Evolutionary conservation across 2,113 vertebrate species (phyloP).

Genomic region (Rutilus rutilus): DNA sequence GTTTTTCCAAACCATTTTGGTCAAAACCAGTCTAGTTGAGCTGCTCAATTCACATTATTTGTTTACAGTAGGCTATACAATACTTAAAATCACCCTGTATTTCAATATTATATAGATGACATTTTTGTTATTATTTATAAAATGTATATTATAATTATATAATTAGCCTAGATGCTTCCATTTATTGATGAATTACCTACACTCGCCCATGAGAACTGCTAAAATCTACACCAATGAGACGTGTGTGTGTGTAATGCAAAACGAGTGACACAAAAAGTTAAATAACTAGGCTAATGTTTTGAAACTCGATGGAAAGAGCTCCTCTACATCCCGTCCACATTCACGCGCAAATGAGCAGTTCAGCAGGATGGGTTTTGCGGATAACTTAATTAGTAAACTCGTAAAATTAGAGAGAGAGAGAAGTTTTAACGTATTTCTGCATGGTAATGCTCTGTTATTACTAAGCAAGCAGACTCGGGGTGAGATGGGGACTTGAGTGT

Average conservation of each 20-base stretch:
- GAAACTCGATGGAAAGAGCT: neutral
- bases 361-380: neutral
- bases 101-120: neutral
- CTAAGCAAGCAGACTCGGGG: neutral
- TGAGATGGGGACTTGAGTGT: neutral
- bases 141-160: neutral
- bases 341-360: neutral
- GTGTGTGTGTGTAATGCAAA: neutral
- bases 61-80: neutral
- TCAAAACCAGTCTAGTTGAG: neutral
- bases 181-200: neutral
- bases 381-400: neutral
- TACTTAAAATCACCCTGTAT: neutral
- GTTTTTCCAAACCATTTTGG: neutral
- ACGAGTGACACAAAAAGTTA: neutral
- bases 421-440: neutral
- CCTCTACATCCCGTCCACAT: neutral
- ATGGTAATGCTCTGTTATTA: neutral
- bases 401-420: neutral
- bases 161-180: no score
- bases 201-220: neutral
- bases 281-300: neutral
- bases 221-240: neutral
- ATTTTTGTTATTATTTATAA: neutral
- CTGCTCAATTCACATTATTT: neutral